Base-by-base conservation (phyloP, 2,797 vertebrate genomes). In the Parauchenoglanis punctatus region DNA sequence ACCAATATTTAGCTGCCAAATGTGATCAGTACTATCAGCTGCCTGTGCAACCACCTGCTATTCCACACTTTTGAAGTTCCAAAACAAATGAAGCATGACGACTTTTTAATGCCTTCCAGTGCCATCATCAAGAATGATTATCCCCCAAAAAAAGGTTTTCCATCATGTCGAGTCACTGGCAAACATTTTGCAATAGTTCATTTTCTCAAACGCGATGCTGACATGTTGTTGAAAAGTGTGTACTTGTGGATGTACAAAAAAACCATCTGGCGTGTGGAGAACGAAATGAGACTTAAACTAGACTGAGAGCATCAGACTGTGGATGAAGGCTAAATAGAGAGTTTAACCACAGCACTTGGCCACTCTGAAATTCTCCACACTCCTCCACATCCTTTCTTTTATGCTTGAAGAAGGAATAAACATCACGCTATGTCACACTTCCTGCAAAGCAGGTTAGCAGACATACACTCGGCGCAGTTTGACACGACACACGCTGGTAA, bases 321-420 rank as follows among this genome's bases (percentile, higher is more conserved):
- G 65, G 63, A 91, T 76, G 56, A 75, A 65, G 25, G 78, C 59
- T 91, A 89, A 89, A 88, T 91, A 65, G 67, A 87, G 88, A 80
- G 40, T 84, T 86, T 44, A 84, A 88, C 87, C 91, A 85, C 81
- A 89, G 82, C n/a, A 59, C 17, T 77, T 83, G 84, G 58, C 78
- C n/a, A 49, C 56, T 81, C 76, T 73, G 61, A 89, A 87, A 86
- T 88, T 76, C 81, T 76, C 75, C 6, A 23, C 85, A 87, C 85
- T 75, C 58, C 85, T 89, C 85, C 84, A 81, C 75, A 84, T 81
- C 85, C 78, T 87, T 58, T 82, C 81, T 70, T 86, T 91, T 85
- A 85, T 18, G 78, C 77, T 78, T 49, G 35, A 65, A 87, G 46
- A 81, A 68, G 81, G 63, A 91, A 87, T 83, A 90, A 89, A 91